Evolutionary conservation across 2,797 vertebrate genomes (phyloP).

Genomic region (Sebastes iracundus): DNA sequence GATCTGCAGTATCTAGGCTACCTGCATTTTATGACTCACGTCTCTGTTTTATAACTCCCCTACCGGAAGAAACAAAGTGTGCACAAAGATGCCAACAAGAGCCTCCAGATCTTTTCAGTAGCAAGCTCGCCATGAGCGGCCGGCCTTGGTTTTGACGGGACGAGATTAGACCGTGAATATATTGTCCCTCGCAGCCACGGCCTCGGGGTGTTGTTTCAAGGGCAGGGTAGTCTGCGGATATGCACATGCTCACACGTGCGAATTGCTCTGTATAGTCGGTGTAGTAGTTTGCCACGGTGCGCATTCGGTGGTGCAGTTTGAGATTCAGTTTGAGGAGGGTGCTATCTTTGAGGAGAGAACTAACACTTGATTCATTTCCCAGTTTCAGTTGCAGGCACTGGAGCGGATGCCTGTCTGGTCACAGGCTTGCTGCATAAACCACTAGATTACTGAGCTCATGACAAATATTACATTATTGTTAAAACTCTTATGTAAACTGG

Average conservation of each 20-base stretch:
- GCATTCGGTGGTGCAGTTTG: background rate
- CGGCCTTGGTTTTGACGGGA: slow-evolving; percentile 11
- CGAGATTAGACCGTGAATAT: background rate
- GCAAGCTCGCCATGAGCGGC: background rate
- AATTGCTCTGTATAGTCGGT: background rate
- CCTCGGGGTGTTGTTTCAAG: slow-evolving; percentile 25
- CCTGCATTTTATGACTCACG: slow-evolving; percentile 67
- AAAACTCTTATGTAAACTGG: background rate
- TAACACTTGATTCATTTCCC: slow-evolving; percentile 2
- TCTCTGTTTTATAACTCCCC: slow-evolving; percentile 61
- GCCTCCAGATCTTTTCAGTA: slow-evolving; percentile 21
- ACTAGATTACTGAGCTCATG: background rate
- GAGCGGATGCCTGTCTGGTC: background rate
- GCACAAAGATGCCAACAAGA: slow-evolving; percentile 16
- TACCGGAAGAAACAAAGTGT: slow-evolving; percentile 25
- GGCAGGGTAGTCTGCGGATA: background rate
- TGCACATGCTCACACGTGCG: background rate
- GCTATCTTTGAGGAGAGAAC: background rate
- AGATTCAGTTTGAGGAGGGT: background rate
- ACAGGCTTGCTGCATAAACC: slow-evolving; percentile 4
- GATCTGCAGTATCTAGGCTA: slow-evolving; percentile 55
- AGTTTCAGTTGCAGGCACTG: background rate
- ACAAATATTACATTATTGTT: background rate
- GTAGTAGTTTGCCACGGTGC: background rate
- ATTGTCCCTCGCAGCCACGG: background rate